These are phyloP conservation scores for Sinocyclocheilus rhinocerous DNA, from an alignment of 2,113 vertebrate genomes.

Conservation along the genomic window DNA sequence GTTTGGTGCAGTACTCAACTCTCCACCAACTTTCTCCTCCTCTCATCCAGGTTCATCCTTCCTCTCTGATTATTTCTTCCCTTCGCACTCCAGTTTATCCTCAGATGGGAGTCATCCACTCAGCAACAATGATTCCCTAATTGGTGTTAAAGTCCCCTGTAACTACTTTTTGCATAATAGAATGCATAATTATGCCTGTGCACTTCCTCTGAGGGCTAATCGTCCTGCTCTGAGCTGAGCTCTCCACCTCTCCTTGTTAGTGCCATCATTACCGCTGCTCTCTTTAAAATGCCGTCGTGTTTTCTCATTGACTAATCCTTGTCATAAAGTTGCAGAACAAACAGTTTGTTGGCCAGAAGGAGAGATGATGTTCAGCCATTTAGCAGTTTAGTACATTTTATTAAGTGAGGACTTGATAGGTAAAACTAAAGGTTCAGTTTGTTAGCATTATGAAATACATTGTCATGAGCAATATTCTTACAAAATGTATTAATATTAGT, in stretches of 20 bases:
- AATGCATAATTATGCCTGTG: slow-evolving; percentile 36
- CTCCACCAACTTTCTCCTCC: slow-evolving; percentile 11
- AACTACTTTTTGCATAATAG: slow-evolving; percentile 45
- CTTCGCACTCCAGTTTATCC: slow-evolving; percentile 1
- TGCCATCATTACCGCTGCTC: slow-evolving; percentile 27
- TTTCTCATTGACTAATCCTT: slow-evolving; percentile 20
- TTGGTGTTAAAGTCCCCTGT: slow-evolving; percentile 43
- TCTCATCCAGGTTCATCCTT: neutral
- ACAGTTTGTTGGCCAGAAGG: neutral
- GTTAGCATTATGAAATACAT: neutral
- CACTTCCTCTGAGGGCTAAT: slow-evolving; percentile 28
- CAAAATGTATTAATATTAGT: too few species aligned
- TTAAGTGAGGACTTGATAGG: neutral
- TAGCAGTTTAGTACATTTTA: neutral
- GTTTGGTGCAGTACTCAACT: slow-evolving; percentile 7
- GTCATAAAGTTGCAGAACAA: slow-evolving; percentile 16
- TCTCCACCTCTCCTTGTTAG: slow-evolving; percentile 33
- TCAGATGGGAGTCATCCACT: slow-evolving; percentile 42
- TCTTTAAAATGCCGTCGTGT: neutral
- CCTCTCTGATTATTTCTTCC: neutral
- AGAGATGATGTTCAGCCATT: neutral
- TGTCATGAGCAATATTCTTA: too few species aligned
- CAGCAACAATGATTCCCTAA: slow-evolving; percentile 43
- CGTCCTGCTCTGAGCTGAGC: slow-evolving; percentile 25
- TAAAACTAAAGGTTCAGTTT: neutral